phyloP scores from a whole-genome alignment of 2,888 invertebrate genomes.

The Trachelus iudaicus region DNA sequence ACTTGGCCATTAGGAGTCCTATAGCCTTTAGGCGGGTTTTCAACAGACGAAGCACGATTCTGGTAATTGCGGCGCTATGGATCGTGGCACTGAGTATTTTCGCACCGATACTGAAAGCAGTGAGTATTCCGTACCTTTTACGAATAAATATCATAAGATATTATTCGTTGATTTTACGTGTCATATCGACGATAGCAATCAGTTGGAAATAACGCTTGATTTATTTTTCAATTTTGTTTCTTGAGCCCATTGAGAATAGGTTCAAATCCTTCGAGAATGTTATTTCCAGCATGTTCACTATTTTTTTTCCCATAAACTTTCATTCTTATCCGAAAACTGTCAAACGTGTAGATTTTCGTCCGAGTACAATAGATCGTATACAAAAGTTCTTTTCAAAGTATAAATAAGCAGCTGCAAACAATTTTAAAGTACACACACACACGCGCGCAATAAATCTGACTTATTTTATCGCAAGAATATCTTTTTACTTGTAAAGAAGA shows the following conservation, averaged over 20 bases:
- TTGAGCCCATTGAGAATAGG: not conserved
- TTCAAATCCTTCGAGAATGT: not conserved
- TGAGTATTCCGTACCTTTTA: constrained; percentile 29
- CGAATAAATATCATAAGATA: not conserved
- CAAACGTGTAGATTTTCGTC: not conserved
- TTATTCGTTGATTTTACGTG: not conserved
- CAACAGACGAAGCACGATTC: constrained; percentile 74
- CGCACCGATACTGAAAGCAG: constrained; percentile 72
- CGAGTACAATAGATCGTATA: not conserved
- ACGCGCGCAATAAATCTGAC: too few species aligned
- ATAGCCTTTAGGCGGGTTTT: constrained; percentile 79
- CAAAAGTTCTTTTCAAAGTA: not conserved
- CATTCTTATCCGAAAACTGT: not conserved
- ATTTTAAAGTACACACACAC: too few species aligned
- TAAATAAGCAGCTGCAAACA: not conserved
- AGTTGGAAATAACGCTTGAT: not conserved
- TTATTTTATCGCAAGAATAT: too few species aligned
- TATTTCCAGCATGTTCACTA: not conserved
- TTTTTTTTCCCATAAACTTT: not conserved
- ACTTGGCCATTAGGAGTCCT: constrained; percentile 80
- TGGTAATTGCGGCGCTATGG: constrained; percentile 76
- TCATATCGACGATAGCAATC: not conserved
- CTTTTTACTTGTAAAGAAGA: not conserved
- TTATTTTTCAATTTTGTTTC: not conserved
- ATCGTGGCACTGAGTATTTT: constrained; percentile 75